Conservation (phyloP, 2,113 vertebrate species). For the Pluvialis apricaria region DNA sequence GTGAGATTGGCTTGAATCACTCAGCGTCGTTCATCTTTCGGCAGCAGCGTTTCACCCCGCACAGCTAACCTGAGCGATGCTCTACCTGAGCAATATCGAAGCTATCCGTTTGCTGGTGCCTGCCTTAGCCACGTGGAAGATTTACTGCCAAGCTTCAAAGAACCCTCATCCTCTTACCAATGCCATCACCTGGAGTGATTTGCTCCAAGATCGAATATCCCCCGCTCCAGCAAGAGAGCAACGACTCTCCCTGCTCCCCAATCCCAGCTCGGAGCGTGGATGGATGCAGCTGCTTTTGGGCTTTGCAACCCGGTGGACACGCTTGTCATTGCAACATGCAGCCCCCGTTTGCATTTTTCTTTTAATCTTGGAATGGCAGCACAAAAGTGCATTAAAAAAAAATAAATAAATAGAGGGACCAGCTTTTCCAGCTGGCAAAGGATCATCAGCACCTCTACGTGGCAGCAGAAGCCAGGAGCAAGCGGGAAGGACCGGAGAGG, state of each 20-base stretch:
- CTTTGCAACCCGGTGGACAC: neutral
- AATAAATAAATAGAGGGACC: neutral
- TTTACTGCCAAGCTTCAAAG: neutral
- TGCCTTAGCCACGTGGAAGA: neutral
- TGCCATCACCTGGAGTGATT: neutral
- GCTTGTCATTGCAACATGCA: accelerated
- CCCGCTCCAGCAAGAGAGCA: neutral
- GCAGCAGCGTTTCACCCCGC: neutral
- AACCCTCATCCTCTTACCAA: neutral
- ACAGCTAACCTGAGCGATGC: neutral
- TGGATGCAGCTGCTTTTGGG: neutral
- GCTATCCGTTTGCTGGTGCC: neutral
- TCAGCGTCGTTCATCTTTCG: neutral
- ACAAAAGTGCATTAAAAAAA: neutral
- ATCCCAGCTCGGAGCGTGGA: accelerated
- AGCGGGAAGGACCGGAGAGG: neutral
- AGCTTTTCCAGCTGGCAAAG: conserved; percentile 6
- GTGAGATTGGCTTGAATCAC: neutral
- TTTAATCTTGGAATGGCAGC: neutral
- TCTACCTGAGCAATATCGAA: accelerated
- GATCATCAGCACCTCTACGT: neutral
- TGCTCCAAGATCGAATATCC: neutral
- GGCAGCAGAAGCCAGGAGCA: neutral
- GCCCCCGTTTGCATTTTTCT: neutral
- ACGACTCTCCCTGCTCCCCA: neutral